These are phyloP conservation scores for Sorex fumeus DNA, from an alignment of 2,113 vertebrate species.

Conservation along the genomic window DNA sequence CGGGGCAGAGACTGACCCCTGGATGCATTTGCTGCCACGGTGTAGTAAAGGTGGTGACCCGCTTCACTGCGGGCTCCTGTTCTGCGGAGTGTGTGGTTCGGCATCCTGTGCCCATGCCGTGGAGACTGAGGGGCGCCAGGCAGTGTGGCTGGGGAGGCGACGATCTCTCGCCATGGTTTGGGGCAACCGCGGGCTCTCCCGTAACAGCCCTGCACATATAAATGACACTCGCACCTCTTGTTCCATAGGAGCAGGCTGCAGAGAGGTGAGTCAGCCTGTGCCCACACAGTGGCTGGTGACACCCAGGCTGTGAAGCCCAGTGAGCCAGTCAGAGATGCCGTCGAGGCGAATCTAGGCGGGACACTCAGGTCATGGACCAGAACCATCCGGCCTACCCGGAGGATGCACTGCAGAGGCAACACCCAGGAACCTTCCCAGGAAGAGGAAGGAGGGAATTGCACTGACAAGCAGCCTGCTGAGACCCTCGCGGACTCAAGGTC, in stretches of 20 bases:
- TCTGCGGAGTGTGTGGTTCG: background rate
- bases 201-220: background rate
- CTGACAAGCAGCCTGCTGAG: background rate
- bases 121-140: too few species aligned
- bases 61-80: background rate
- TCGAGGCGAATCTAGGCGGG: background rate
- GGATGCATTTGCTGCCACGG: background rate
- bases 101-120: too few species aligned
- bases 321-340: background rate
- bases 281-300: background rate
- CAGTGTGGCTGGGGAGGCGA: too few species aligned
- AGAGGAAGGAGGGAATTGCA: background rate
- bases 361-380: background rate
- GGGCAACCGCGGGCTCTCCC: too few species aligned
- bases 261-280: background rate
- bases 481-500: background rate
- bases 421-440: too few species aligned
- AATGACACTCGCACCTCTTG: background rate
- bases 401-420: background rate
- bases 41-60: too few species aligned
- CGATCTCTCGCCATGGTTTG: too few species aligned
- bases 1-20: background rate
- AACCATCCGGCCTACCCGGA: background rate
- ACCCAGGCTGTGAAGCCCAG: background rate
- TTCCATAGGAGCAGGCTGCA: background rate